Evolutionary conservation across 2,113 vertebrate species (phyloP).

Genomic region (Edolisoma coerulescens): DNA sequence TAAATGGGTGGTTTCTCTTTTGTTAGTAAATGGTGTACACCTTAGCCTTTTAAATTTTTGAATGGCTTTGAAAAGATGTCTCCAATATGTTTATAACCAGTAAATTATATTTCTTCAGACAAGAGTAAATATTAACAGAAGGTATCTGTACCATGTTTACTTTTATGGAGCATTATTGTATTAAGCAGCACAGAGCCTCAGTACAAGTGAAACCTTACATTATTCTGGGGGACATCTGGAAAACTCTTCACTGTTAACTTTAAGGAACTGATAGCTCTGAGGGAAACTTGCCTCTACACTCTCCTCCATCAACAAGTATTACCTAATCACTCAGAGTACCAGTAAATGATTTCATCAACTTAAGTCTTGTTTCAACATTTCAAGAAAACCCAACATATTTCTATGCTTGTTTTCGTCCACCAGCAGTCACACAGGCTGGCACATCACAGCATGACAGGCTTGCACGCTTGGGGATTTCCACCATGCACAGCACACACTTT

Average conservation of each 20-base stretch:
- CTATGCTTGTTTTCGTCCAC: background rate
- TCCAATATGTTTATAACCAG: background rate
- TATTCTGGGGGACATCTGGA: background rate
- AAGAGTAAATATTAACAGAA: background rate
- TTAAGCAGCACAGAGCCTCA: background rate
- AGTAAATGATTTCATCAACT: background rate
- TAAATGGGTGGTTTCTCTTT: background rate
- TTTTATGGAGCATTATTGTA: background rate
- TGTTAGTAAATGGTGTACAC: background rate
- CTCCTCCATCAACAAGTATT: background rate
- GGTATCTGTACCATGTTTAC: background rate
- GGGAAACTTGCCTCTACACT: background rate
- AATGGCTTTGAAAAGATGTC: constrained; percentile 8
- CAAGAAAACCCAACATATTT: background rate
- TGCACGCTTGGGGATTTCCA: background rate
- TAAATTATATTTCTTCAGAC: background rate
- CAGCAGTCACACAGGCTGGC: background rate
- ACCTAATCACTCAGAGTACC: background rate
- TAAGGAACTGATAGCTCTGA: background rate
- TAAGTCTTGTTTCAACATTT: background rate
- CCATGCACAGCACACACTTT: background rate
- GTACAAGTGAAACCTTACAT: background rate
- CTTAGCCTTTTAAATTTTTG: background rate
- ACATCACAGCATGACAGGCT: background rate
- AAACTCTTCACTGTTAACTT: background rate